phyloP scores from a whole-genome alignment of 1,140 invertebrate genomes.

The Apis dorsata region DNA sequence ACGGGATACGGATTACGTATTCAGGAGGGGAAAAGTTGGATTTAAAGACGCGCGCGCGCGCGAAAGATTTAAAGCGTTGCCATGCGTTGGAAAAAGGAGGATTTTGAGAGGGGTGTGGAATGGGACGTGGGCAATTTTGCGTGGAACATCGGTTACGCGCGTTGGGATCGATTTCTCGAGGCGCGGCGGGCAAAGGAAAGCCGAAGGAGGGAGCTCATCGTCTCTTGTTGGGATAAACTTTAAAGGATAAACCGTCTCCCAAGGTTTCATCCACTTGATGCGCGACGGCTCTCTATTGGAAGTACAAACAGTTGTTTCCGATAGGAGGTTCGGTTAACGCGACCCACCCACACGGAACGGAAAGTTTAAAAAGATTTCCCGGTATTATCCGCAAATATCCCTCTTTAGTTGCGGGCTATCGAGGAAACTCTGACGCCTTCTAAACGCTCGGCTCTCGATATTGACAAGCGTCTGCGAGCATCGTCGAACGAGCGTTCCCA shows the following conservation, averaged over 20 bases:
- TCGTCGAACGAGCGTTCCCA: neutral
- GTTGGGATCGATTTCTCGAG: constrained; percentile 8
- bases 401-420: too few relatives aligned
- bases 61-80: neutral
- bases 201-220: neutral
- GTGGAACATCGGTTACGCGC: neutral
- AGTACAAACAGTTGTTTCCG: constrained; percentile 13
- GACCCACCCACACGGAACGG: too few relatives aligned
- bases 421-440: neutral
- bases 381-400: neutral
- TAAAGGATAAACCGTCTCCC: constrained; percentile 38
- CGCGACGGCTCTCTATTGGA: neutral
- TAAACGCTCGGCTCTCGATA: neutral
- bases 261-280: constrained; percentile 9
- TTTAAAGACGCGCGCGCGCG: neutral
- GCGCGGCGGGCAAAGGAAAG: neutral
- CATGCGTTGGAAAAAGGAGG: neutral
- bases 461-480: neutral
- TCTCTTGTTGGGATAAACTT: constrained; percentile 31
- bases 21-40: neutral
- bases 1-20: constrained; percentile 9
- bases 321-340: neutral
- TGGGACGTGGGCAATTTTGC: neutral
- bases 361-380: constrained; percentile 12
- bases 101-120: neutral